Evolutionary conservation across 2,888 invertebrate species (phyloP).

Genomic region (Oxystoma pomonae): DNA sequence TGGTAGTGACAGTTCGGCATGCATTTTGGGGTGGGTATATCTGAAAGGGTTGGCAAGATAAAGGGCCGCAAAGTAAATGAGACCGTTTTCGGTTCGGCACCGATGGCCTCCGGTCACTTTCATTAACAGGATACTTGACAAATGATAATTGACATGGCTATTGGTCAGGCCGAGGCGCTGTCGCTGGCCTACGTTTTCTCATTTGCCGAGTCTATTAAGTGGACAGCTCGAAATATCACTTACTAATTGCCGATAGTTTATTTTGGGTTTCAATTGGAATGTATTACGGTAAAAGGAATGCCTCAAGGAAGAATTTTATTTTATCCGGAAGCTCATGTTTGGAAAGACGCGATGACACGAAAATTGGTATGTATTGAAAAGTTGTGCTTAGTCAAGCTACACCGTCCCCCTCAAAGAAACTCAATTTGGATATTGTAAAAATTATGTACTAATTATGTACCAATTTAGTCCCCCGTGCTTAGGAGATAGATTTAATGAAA

Average conservation of each 20-base stretch:
- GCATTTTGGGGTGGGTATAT: conserved; percentile 33
- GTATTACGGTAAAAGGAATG: no score
- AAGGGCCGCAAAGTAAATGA: conserved; percentile 46
- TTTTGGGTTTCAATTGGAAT: conserved; percentile 34
- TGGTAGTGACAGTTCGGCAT: conserved; percentile 43
- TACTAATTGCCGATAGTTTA: conserved; percentile 42
- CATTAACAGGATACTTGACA: conserved; percentile 50
- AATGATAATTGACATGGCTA: conserved; percentile 50
- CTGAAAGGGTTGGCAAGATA: conserved; percentile 48
- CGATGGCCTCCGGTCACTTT: conserved; percentile 48
- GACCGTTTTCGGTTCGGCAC: conserved; percentile 39
- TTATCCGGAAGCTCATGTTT: no score
- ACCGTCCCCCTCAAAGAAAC: no score
- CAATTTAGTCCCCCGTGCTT: no score
- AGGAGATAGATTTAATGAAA: no score
- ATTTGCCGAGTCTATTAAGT: conserved; percentile 43
- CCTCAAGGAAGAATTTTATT: no score
- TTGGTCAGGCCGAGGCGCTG: conserved; percentile 47
- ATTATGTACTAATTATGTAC: no score
- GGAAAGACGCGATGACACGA: no score
- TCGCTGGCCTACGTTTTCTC: conserved; percentile 46
- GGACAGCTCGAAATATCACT: conserved; percentile 36
- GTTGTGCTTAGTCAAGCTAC: no score
- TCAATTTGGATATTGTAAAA: no score
- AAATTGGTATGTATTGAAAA: no score